Percentiles rank a stretch among this genome's conserved stretches.
Conservation (phyloP, 1,140 invertebrate genomes). For the Listronotus oregonensis region DNA sequence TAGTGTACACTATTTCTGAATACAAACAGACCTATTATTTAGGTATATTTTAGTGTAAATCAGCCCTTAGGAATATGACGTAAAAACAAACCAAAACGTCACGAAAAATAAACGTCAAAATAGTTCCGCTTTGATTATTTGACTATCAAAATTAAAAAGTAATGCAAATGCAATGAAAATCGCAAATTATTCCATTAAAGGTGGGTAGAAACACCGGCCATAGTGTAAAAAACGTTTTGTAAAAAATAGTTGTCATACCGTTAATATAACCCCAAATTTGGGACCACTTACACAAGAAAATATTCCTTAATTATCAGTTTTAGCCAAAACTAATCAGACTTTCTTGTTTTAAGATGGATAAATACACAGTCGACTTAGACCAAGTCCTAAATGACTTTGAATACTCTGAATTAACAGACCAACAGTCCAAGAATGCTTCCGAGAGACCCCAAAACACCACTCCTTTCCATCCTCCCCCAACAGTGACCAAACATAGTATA, state of each 20-base stretch:
- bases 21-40: too few species aligned
- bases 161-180: slow-evolving; percentile 5
- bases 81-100: too few species aligned
- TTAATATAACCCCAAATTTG: too few species aligned
- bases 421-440: slow-evolving; percentile 26
- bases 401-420: slow-evolving; percentile 63
- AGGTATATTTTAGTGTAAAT: too few species aligned
- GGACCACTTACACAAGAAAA: not conserved
- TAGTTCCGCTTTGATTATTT: not conserved
- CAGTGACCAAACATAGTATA: slow-evolving; percentile 58
- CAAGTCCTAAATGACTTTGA: slow-evolving; percentile 89
- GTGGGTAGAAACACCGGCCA: not conserved
- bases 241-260: too few species aligned
- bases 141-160: slow-evolving; percentile 1
- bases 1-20: too few species aligned
- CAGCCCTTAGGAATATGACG: too few species aligned
- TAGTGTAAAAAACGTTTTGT: not conserved
- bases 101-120: not conserved
- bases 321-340: too few species aligned
- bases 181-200: slow-evolving; percentile 7
- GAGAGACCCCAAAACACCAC: slow-evolving; percentile 26
- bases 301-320: too few species aligned
- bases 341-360: slow-evolving; percentile 50
- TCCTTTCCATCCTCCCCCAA: slow-evolving; percentile 11
- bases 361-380: slow-evolving; percentile 74